These are phyloP conservation scores for Sesia bembeciformis DNA, from an alignment of 2,888 invertebrate species.

Conservation along the genomic window DNA sequence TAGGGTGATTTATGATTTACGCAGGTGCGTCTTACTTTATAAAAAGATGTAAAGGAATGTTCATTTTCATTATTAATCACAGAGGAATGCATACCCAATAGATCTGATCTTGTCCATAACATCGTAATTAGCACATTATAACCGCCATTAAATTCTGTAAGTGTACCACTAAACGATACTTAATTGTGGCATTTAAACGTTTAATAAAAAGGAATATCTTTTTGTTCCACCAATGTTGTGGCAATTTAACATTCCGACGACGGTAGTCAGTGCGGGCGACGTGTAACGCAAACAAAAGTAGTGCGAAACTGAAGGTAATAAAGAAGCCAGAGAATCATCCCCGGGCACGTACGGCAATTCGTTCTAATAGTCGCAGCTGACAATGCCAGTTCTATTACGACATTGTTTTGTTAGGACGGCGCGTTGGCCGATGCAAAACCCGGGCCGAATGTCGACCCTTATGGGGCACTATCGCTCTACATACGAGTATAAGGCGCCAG, in stretches of 20 bases:
- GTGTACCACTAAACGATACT: conserved; percentile 26
- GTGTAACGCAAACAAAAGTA: conserved; percentile 55
- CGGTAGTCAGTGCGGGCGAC: conserved; percentile 29
- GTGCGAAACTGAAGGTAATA: conserved; percentile 53
- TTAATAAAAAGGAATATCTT: conserved; percentile 11
- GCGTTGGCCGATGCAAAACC: conserved; percentile 53
- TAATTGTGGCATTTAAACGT: conserved; percentile 23
- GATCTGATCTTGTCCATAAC: conserved; percentile 7
- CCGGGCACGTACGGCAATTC: conserved; percentile 60
- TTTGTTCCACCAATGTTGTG: conserved; percentile 24
- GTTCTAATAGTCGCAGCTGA: conserved; percentile 60
- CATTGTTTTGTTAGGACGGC: conserved; percentile 60
- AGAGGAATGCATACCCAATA: background rate
- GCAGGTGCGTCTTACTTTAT: background rate
- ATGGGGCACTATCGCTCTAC: background rate
- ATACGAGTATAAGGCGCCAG: background rate
- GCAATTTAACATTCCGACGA: conserved; percentile 34
- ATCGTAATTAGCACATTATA: conserved; percentile 31
- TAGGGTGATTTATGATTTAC: background rate
- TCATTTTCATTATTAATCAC: background rate
- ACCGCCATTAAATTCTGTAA: conserved; percentile 26
- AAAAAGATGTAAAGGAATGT: background rate
- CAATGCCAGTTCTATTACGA: conserved; percentile 35
- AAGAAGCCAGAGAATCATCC: conserved; percentile 39
- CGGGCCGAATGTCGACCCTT: conserved; percentile 20